phyloP scores from a whole-genome alignment of 2,113 vertebrate species.

The Syngnathus typhle region DNA sequence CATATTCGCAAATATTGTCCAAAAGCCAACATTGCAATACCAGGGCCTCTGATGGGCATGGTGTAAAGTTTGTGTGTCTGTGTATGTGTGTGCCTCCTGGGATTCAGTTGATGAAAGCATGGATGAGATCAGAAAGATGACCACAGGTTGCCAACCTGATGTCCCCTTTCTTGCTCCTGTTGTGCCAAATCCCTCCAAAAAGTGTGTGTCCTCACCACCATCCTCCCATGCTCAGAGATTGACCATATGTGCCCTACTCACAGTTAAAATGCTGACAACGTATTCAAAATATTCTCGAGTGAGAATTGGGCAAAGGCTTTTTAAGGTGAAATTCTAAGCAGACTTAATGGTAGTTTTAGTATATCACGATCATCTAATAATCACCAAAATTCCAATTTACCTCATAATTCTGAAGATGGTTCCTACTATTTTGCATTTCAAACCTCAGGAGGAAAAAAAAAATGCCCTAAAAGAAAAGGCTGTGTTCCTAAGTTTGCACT shows the following conservation, averaged over 20 bases:
- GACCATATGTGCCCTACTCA: slow-evolving; percentile 41
- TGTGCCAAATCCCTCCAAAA: slow-evolving; percentile 13
- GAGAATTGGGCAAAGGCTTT: background rate
- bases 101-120: slow-evolving; percentile 55
- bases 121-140: slow-evolving; percentile 54
- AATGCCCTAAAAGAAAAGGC: too few species aligned
- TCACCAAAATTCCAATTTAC: background rate
- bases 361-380: background rate
- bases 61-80: slow-evolving; percentile 34
- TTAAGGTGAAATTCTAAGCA: slow-evolving; percentile 8
- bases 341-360: background rate
- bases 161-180: slow-evolving; percentile 33
- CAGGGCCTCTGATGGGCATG: slow-evolving; percentile 40
- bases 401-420: too few species aligned
- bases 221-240: slow-evolving; percentile 29
- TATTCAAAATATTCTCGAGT: background rate
- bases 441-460: background rate
- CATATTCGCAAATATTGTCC: slow-evolving; percentile 62
- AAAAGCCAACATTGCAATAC: slow-evolving; percentile 56
- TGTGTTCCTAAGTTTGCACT: too few species aligned
- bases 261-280: slow-evolving; percentile 24
- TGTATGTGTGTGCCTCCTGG: slow-evolving; percentile 26
- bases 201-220: background rate
- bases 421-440: too few species aligned
- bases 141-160: slow-evolving; percentile 61